Evolutionary conservation across 1,140 invertebrate genomes (phyloP), one percentile per base, ranked within the genome.

Genomic region (Diorhabda elongata): DNA sequence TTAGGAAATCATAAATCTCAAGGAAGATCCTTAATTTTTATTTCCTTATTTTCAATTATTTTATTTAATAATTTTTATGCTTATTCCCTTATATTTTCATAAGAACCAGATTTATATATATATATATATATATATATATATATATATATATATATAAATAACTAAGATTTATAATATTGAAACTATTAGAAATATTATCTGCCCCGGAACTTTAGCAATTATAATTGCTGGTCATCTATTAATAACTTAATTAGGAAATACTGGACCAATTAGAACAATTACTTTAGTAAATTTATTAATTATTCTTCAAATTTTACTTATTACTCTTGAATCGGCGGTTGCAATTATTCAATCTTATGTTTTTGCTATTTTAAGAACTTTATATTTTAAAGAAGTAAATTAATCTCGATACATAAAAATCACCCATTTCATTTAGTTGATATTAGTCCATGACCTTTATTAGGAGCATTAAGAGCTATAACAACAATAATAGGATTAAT

Each of bases 81-180:
- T 78, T 89, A 83, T 86, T 89, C 58, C 84, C 87, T 3, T 89
- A 88, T 83, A 87, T 90, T 83, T 90, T 89, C 83, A 87, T 86
- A 7, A 79, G 78, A 71, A 83, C 87, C 70, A 87, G n/a, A n/a
- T n/a, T n/a, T 84, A 42, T 87, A 90, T 79, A 71, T 11, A 11
- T 11, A 11, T 11, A 11, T 11, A 11, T 11, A 11, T 88, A 83
- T 75, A 72, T 47, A 73, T 87, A 77, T 85, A 84, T 45, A 72
- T 89, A 79, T 71, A 80, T 3, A 71, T 89, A 73, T 81, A 84
- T 4, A 75, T 90, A 75, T 81, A 84, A 3, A 76, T 89, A 87
- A 87, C 67, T 88, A 76, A 79, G 75, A 75, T 85, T 88, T 79
- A 87, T 89, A 83, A 67, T 75, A 86, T 87, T 84, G 84, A 86